Conservation (phyloP, 2,888 invertebrate species). For the Cataglyphis cursor region DNA sequence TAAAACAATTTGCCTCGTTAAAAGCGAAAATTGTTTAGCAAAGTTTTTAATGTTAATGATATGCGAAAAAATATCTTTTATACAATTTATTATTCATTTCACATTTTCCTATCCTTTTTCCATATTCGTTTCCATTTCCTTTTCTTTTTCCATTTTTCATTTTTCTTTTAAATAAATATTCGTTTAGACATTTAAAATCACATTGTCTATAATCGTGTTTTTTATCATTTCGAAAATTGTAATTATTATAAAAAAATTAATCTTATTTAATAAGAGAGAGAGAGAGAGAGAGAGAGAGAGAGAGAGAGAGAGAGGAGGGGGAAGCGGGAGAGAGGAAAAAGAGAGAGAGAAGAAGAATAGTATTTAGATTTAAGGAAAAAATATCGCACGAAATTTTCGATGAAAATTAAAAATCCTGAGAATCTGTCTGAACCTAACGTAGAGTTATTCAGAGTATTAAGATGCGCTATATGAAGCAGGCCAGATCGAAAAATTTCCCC, state of each 20-base stretch:
- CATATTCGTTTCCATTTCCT: too few relatives aligned
- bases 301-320: too few relatives aligned
- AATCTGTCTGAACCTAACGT: background rate
- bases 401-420: background rate
- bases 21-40: background rate
- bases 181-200: background rate
- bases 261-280: background rate
- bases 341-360: background rate
- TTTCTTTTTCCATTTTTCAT: too few relatives aligned
- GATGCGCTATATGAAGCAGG: background rate
- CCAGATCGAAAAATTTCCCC: constrained; percentile 38
- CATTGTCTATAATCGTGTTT: background rate
- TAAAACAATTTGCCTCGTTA: background rate
- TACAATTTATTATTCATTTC: background rate
- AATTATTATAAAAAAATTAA: background rate
- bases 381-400: background rate
- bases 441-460: background rate
- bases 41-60: background rate
- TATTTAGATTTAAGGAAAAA: background rate
- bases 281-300: too few relatives aligned
- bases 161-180: background rate
- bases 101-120: background rate
- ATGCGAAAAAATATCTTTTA: background rate
- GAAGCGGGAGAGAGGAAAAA: too few relatives aligned
- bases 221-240: background rate